Base-by-base conservation (phyloP, 1,140 invertebrate genomes). In the Chelonus insularis region DNA sequence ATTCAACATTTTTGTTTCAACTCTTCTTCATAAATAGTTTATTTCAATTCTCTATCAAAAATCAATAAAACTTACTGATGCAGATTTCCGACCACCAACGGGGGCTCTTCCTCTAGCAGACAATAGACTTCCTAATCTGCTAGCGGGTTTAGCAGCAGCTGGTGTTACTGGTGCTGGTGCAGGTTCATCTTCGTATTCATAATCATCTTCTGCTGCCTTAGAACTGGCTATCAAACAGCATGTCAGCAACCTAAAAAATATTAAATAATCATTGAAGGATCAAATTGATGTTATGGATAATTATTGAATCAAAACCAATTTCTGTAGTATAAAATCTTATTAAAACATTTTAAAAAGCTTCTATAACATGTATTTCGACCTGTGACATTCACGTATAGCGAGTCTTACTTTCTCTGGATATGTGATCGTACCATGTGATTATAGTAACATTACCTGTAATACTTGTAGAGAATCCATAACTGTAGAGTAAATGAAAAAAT, bases 371-470 rank as follows among this genome's bases (percentile, higher is more conserved):
- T 62, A 48, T 72, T 68, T 64, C 73, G 72, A 74, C 72, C 72
- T 72, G 68, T 76, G 74, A 76, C 73, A 76, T 76, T 76, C 69
- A 75, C 63, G 70, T 70, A 72, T 64, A n/a, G 25, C 12, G 32
- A 62, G 34, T 62, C 70, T 74, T 63, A 74, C 73, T 76, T 75
- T 74, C 74, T 75, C 72, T 76, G 71, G 41, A 18, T 23, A 18
- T 29, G 58, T 57, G 55, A 57, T 60, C 39, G n/a, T 48, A 51
- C 16, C 43, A 60, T 62, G 60, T 57, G 55, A 50, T 11, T 55
- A 55, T 56, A 69, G 65, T 63, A 56, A 63, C 58, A 54, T 60
- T 60, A 50, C 41, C 11, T 43, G 16, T 8, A 47, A 12, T 29
- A 52, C 47, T 55, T 57, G 11, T 11, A 16, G 11, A 18, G 5